Evolutionary conservation across 1,140 invertebrate species (phyloP).

Genomic region (Tetraneura akinire): DNA sequence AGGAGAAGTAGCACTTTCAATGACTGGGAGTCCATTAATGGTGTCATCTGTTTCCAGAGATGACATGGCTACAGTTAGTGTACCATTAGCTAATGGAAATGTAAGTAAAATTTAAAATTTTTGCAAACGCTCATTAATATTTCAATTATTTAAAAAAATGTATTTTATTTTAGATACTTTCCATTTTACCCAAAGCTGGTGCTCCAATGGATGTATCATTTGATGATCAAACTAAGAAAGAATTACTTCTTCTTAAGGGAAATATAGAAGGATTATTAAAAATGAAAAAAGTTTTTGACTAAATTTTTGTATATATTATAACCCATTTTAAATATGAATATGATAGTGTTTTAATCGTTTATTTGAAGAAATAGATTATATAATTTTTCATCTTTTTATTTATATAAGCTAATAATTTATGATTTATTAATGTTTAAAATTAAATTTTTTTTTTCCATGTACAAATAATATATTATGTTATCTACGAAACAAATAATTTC

Average conservation of each 20-base stretch:
- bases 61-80: constrained; percentile 42
- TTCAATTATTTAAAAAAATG: no score
- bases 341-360: no score
- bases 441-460: no score
- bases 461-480: no score
- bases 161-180: constrained; percentile 22
- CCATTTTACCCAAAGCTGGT: constrained; percentile 31
- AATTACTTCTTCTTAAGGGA: constrained; percentile 37
- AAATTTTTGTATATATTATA: no score
- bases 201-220: constrained; percentile 39
- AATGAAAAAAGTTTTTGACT: background rate
- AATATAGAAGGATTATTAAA: constrained; percentile 32
- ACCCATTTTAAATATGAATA: no score
- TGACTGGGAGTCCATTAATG: constrained; percentile 68
- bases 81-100: constrained; percentile 52
- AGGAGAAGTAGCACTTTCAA: constrained; percentile 69
- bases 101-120: constrained; percentile 28
- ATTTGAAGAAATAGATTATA: no score
- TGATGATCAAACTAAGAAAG: constrained; percentile 34
- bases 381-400: no score
- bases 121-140: no score
- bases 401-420: no score
- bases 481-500: no score
- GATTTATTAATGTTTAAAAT: no score
- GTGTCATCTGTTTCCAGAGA: constrained; percentile 58